Conservation (phyloP, 2,888 invertebrate genomes). For the Eupithecia abbreviata region DNA sequence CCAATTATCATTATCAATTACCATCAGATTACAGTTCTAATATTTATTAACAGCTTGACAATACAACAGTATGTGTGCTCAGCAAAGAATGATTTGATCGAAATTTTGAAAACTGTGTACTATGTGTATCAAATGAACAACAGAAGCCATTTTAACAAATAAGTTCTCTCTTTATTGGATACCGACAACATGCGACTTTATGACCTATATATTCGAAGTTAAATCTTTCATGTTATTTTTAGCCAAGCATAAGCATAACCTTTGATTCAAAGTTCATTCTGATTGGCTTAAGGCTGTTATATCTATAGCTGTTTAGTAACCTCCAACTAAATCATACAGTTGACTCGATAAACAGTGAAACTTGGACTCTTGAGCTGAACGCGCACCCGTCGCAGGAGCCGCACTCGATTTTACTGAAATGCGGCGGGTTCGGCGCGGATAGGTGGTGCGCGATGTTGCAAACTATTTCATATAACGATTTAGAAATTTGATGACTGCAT, state of each 20-base stretch:
- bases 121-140: background rate
- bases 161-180: background rate
- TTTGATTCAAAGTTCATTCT: too few species aligned
- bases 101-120: background rate
- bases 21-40: background rate
- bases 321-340: background rate
- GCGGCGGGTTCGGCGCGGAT: too few species aligned
- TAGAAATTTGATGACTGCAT: too few species aligned
- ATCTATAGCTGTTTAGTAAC: background rate
- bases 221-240: too few species aligned
- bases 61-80: conserved; percentile 16
- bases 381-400: too few species aligned
- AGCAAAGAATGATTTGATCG: conserved; percentile 9
- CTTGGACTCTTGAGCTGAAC: background rate
- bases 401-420: too few species aligned
- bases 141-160: background rate
- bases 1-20: conserved; percentile 12
- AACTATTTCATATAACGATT: too few species aligned
- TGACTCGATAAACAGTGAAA: background rate
- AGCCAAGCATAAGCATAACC: too few species aligned
- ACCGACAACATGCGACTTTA: background rate
- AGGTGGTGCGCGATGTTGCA: too few species aligned
- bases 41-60: conserved; percentile 20
- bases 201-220: background rate
- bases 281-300: too few species aligned